Conservation (phyloP, 2,113 vertebrate species). For the Rhipidura dahli region DNA sequence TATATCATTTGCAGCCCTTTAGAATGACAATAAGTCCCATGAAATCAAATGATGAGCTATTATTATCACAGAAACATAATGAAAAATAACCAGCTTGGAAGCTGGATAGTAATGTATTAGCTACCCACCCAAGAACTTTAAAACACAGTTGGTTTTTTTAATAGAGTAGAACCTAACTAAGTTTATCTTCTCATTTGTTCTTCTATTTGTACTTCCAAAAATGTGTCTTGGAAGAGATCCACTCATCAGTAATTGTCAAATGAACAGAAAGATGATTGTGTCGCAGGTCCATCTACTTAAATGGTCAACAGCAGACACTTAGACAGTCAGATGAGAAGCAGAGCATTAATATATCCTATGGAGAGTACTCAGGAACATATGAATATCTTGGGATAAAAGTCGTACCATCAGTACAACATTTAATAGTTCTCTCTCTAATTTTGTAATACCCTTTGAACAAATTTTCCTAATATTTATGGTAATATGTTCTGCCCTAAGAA, state of each 20-base stretch:
- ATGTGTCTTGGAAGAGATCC: not conserved
- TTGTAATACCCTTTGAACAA: not conserved
- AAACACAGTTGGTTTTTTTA: not conserved
- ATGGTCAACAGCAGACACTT: not conserved
- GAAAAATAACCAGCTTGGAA: constrained; percentile 41
- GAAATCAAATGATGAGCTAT: constrained; percentile 46
- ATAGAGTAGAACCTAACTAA: not conserved
- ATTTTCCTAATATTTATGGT: not conserved
- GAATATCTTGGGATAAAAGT: not conserved
- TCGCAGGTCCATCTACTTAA: not conserved
- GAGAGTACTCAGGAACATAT: not conserved
- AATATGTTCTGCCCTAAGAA: not conserved
- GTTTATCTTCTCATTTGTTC: not conserved
- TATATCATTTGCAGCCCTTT: constrained; percentile 44
- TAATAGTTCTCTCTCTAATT: not conserved
- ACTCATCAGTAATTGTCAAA: not conserved
- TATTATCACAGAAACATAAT: constrained; percentile 35
- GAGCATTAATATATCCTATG: not conserved
- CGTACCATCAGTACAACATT: not conserved
- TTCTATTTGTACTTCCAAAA: not conserved
- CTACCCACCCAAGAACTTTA: not conserved
- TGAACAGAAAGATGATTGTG: not conserved
- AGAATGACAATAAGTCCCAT: constrained; percentile 43
- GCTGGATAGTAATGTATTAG: not conserved
- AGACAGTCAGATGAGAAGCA: not conserved